Base-by-base conservation (phyloP, 2,797 vertebrate species). In the Leptodactylus fallax region DNA sequence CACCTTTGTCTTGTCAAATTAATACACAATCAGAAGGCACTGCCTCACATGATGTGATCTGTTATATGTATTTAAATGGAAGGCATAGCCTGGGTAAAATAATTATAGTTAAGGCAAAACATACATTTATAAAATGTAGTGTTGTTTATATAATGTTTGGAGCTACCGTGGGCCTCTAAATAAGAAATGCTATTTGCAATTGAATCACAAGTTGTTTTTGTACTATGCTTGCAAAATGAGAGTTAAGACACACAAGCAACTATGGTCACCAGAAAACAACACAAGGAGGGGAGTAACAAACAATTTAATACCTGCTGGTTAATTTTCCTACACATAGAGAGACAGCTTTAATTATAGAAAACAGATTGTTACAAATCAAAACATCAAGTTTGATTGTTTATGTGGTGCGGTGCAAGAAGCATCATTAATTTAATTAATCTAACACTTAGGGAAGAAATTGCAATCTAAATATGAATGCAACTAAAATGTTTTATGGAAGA, bases 351-450 rank as follows among this genome's bases (percentile, higher is more conserved):
- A 89, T 87, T 86, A 86, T 79, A 69, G 74, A 83, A 89, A 86
- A 83, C 88, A 89, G 88, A 89, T 86, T 89, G 88, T 60, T 83
- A 55, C 61, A 83, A 86, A 89, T 89, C 85, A 88, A 88, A 88
- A 84, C 82, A 86, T 89, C 85, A 83, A 69, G 17, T 86, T 79
- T 87, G 72, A 83, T 87, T 86, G 88, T 83, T 89, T 89, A 89
- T 86, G 84, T 83, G 87, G 85, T 83, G 85, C 55, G 67, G 63
- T 79, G 60, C 61, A 89, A 83, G 80, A 89, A 79, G 53, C 63
- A 87, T 83, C 84, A 89, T 89, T 89, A 79, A 89, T 89, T 89
- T 61, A 89, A 83, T 88, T 85, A 85, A 88, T 88, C 76, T 85
- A 88, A 84, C 81, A 88, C 63, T 79, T 79, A 71, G 51, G 36